A percentile compares a stretch with the other conserved stretches of the same genome.
phyloP scores from a whole-genome alignment of 1,140 invertebrate species.

The Apis laboriosa region DNA sequence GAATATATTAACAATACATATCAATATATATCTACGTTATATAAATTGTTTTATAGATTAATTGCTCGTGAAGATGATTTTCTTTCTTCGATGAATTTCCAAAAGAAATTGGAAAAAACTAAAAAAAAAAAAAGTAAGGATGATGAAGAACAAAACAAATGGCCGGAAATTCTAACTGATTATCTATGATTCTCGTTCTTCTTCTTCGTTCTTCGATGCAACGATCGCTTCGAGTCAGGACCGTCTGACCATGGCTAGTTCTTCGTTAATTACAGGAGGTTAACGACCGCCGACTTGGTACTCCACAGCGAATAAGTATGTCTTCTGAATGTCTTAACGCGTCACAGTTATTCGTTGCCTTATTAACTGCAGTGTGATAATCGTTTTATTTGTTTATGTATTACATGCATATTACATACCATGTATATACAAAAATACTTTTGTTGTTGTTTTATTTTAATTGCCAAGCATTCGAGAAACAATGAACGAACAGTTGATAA shows the following conservation, averaged over 20 bases:
- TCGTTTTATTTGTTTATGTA: neutral
- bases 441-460: too few relatives aligned
- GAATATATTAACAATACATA: too few relatives aligned
- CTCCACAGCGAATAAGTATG: constrained; percentile 10
- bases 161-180: constrained; percentile 70
- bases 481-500: too few relatives aligned
- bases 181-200: constrained; percentile 65
- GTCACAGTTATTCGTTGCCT: neutral
- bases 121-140: constrained; percentile 25
- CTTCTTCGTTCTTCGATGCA: constrained; percentile 66
- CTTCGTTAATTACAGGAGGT: constrained; percentile 72
- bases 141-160: constrained; percentile 38
- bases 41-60: neutral
- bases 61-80: neutral
- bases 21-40: neutral
- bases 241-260: constrained; percentile 68
- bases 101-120: constrained; percentile 18
- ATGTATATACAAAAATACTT: too few relatives aligned
- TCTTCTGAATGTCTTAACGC: constrained; percentile 5
- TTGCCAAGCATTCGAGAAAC: too few relatives aligned
- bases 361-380: neutral
- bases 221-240: constrained; percentile 69
- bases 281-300: constrained; percentile 66
- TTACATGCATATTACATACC: too few relatives aligned
- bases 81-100: neutral